phyloP scores from a whole-genome alignment of 2,888 invertebrate species.

The Caenorhabditis zanzibari region DNA sequence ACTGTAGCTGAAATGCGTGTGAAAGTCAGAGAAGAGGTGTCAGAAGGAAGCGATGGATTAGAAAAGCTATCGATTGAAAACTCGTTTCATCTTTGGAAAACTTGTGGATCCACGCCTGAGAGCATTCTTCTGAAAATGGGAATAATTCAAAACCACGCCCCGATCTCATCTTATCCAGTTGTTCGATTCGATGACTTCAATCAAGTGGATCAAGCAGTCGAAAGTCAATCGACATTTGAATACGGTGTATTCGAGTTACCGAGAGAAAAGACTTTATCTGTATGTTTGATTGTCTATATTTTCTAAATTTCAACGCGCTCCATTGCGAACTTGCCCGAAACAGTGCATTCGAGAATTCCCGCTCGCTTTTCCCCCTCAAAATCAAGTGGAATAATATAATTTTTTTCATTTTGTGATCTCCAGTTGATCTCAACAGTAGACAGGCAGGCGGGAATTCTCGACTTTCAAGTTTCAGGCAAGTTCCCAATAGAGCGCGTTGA shows the following conservation, averaged over 20 bases:
- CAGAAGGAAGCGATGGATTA: conserved; percentile 19
- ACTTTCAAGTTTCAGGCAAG: too few species aligned
- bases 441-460: too few species aligned
- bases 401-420: too few species aligned
- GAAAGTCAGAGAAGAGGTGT: neutral
- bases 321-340: too few species aligned
- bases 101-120: conserved; percentile 88
- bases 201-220: conserved; percentile 56
- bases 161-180: conserved; percentile 85
- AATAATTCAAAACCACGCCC: conserved; percentile 90
- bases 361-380: too few species aligned
- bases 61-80: conserved; percentile 87
- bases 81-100: conserved; percentile 95
- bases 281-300: conserved; percentile 25
- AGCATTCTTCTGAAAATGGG: conserved; percentile 93
- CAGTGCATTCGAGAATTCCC: too few species aligned
- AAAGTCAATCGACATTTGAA: conserved; percentile 42
- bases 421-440: too few species aligned
- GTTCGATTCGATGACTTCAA: conserved; percentile 72
- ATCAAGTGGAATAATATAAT: too few species aligned
- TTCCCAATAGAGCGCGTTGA: too few species aligned
- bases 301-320: too few species aligned
- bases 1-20: conserved; percentile 18
- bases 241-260: conserved; percentile 71
- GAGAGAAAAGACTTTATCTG: conserved; percentile 23